Conservation (phyloP, 2,797 vertebrate species). For the Nasua narica region DNA sequence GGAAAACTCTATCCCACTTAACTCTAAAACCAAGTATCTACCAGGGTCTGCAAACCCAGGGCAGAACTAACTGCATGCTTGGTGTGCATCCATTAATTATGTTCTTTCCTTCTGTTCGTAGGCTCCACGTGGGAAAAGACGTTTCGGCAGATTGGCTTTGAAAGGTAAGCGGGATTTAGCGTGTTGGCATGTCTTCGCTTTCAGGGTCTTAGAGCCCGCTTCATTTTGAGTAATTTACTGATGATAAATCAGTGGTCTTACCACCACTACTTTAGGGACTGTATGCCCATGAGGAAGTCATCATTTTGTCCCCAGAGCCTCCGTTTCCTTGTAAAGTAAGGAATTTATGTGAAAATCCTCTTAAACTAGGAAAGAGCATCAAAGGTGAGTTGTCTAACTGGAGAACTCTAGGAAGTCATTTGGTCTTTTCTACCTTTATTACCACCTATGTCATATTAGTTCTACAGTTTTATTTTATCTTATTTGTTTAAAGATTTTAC, state of each 20-base stretch:
- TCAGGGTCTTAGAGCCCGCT: neutral
- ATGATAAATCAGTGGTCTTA: neutral
- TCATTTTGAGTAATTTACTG: neutral
- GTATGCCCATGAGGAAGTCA: neutral
- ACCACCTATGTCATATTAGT: neutral
- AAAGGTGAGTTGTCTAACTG: neutral
- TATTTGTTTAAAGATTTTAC: no score
- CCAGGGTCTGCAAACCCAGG: neutral
- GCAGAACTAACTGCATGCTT: neutral
- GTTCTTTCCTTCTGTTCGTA: slow-evolving; percentile 80
- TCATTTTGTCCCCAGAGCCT: neutral
- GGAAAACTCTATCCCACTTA: neutral
- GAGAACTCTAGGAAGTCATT: neutral
- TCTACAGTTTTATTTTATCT: neutral
- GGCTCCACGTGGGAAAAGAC: slow-evolving; percentile 96
- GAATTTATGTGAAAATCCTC: neutral
- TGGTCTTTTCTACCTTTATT: neutral
- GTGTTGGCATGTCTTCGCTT: neutral
- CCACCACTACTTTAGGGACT: neutral
- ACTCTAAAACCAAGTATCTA: neutral
- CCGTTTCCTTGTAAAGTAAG: neutral
- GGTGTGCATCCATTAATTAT: slow-evolving; percentile 52
- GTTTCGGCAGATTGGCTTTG: slow-evolving; percentile 96
- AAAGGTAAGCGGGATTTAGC: slow-evolving; percentile 89
- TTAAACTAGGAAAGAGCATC: neutral